Evolutionary conservation across 2,797 vertebrate species (phyloP).

Genomic region (Emys orbicularis): DNA sequence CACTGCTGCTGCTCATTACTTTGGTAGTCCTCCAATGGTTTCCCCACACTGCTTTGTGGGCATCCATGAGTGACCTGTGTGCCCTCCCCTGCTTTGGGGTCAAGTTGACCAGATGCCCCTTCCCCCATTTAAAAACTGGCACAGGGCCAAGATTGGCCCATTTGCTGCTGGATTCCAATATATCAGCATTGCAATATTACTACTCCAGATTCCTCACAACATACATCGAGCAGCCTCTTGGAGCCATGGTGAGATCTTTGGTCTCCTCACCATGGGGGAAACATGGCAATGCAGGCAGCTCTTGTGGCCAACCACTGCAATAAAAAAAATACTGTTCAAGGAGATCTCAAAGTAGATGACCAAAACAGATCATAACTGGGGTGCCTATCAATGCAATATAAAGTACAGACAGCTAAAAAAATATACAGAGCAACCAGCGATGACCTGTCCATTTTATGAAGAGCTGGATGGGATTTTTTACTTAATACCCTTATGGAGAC

Average conservation of each 20-base stretch:
- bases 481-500: neutral
- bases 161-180: neutral
- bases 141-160: neutral
- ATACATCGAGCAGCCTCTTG: neutral
- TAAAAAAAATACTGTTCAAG: neutral
- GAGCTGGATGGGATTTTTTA: neutral
- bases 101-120: no score
- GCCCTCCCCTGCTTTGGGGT: neutral
- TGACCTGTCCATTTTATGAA: neutral
- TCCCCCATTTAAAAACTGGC: neutral
- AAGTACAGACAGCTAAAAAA: neutral
- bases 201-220: neutral
- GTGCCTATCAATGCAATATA: neutral
- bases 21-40: neutral
- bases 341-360: neutral
- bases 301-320: no score
- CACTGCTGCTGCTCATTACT: neutral
- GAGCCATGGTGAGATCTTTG: neutral
- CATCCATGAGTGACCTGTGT: neutral
- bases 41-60: no score
- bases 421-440: neutral
- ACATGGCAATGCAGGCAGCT: neutral
- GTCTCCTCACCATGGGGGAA: neutral
- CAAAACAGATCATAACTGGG: neutral
- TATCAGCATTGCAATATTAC: neutral